Evolutionary conservation across 1,140 invertebrate species (phyloP), one percentile per base, ranked within the genome.

Genomic region (Drosophila sproati): DNA sequence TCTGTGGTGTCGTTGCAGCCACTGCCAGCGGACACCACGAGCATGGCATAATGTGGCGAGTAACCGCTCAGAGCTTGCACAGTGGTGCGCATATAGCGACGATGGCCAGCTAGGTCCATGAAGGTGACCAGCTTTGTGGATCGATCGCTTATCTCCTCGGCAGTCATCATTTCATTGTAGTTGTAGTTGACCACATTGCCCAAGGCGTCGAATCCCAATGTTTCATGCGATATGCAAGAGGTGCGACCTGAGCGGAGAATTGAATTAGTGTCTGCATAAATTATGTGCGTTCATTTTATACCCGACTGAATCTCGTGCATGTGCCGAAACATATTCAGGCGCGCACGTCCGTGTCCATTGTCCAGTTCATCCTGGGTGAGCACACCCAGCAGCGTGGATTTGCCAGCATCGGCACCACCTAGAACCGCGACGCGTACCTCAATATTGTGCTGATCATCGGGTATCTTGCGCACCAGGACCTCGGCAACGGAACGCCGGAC

Each of bases 191-290:
- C 95, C 32, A 97, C 94, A 78, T 95, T 94, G 1, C 96, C 96
- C 63, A 96, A 93, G 4, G 94, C 94, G 93, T 98, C 97, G 92
- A 99, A 99, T 4, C 98, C 98, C 12, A 99, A 95, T 71, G 99
- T 98, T 93, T 99, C 98, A 91, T 99, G 97, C 71, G 97, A 98
- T 72, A 99, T 98, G 8, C 98, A 98, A 2, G 98, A 98, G 0
- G 99, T 99, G 73, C 98, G 94, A 6, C 99, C 99, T 86, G 4
- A 39, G 7, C 1, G 29, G 28, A 28, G 7, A 2, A 7, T 7
- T 31, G 29, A n/a, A 35, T 45, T 60, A 20, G 45, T 20, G 1
- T 4, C 20, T 10, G 31, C 8, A 34, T 29, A n/a, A 6, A 7
- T 1, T 2, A 32, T n/a, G 1, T 31, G 1, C 1, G 5, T 31